Conservation (phyloP, 2,888 invertebrate genomes). For the Helicoverpa assulta region DNA sequence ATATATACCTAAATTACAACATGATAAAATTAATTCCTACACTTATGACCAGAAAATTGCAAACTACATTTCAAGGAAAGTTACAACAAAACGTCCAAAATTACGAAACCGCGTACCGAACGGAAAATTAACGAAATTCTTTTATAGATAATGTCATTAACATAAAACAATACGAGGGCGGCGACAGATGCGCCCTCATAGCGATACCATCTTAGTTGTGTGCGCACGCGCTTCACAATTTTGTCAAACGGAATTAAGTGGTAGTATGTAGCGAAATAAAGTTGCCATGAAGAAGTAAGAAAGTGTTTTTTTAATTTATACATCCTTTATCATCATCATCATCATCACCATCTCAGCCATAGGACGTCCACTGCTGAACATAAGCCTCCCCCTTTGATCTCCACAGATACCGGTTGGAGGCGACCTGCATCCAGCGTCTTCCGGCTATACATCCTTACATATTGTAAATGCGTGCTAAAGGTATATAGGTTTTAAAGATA, state of each 20-base stretch:
- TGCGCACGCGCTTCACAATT: slow-evolving; percentile 66
- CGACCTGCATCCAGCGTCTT: too few relatives aligned
- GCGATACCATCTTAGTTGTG: slow-evolving; percentile 62
- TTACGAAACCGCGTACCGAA: slow-evolving; percentile 29
- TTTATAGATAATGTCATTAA: slow-evolving; percentile 56
- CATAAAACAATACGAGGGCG: slow-evolving; percentile 55
- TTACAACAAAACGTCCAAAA: slow-evolving; percentile 9
- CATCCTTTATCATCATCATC: too few relatives aligned
- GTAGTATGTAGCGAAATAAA: slow-evolving; percentile 23
- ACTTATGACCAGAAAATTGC: background rate
- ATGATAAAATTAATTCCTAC: too few relatives aligned
- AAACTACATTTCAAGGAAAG: background rate
- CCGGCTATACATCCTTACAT: too few relatives aligned
- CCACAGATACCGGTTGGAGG: too few relatives aligned
- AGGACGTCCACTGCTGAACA: too few relatives aligned
- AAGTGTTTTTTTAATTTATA: too few relatives aligned
- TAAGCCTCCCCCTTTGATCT: too few relatives aligned
- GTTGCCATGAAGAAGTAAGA: background rate
- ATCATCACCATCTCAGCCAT: too few relatives aligned
- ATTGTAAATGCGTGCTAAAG: too few relatives aligned
- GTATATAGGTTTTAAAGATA: too few relatives aligned
- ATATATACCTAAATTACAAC: too few relatives aligned
- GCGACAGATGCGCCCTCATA: slow-evolving; percentile 77
- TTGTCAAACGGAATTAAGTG: slow-evolving; percentile 69
- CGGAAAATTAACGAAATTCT: slow-evolving; percentile 40